Evolutionary conservation across 2,888 invertebrate species (phyloP).

Genomic region (Crocallis elinguaria): DNA sequence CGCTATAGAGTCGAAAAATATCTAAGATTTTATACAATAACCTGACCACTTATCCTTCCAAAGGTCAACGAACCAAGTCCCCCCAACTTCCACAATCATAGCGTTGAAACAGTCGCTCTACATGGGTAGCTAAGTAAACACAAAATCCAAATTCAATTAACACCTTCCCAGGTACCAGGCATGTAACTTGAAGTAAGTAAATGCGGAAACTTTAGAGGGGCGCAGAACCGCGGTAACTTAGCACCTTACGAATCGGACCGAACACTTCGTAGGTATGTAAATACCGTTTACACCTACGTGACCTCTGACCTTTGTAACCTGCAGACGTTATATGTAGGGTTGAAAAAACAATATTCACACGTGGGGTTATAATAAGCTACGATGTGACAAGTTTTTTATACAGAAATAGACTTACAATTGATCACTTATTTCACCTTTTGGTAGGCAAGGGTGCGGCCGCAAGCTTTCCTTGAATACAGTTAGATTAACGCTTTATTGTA

Average conservation of each 20-base stretch:
- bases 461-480: no score
- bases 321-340: no score
- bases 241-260: background rate
- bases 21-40: no score
- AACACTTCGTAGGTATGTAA: constrained; percentile 1
- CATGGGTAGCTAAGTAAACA: constrained; percentile 16
- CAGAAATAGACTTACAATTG: no score
- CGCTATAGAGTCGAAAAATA: no score
- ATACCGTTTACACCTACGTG: background rate
- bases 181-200: constrained; percentile 24
- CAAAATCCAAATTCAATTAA: constrained; percentile 25
- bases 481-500: no score
- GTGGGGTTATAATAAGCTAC: no score
- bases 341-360: no score
- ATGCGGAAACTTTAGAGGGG: constrained; percentile 15
- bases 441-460: no score
- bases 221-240: constrained; percentile 8
- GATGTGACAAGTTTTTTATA: no score
- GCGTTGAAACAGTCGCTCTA: background rate
- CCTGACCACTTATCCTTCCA: background rate
- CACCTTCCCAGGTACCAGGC: constrained; percentile 11
- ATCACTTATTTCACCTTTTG: no score
- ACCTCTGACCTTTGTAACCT: no score
- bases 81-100: background rate
- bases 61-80: background rate